Evolutionary conservation across 2,113 vertebrate species (phyloP).

Genomic region (Brienomyrus brachyistius): DNA sequence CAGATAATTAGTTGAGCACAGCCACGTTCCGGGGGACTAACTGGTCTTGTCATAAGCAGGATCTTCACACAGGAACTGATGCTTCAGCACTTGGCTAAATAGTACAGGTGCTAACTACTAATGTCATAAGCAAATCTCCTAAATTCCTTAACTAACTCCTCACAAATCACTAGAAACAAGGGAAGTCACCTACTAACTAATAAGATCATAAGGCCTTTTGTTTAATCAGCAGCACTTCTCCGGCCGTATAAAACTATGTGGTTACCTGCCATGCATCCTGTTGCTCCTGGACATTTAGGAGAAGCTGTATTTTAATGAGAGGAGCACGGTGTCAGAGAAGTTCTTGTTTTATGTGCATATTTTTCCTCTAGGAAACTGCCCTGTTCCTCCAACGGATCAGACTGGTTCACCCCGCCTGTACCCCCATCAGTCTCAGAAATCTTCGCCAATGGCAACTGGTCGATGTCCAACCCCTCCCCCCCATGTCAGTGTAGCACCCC

Average conservation of each 20-base stretch:
- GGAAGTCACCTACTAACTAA: background rate
- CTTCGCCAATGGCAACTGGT: slow-evolving; percentile 85
- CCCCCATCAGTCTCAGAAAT: slow-evolving; percentile 68
- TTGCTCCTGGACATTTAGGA: background rate
- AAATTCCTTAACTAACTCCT: background rate
- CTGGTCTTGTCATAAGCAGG: background rate
- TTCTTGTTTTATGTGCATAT: background rate
- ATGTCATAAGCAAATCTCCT: background rate
- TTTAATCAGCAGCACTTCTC: background rate
- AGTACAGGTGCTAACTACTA: background rate
- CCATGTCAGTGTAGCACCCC: slow-evolving; percentile 81
- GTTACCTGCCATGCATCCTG: background rate
- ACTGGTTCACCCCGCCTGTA: slow-evolving; percentile 73
- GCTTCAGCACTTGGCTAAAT: background rate
- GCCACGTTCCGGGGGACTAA: background rate
- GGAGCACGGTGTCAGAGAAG: background rate
- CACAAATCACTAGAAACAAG: background rate
- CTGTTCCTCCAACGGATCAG: slow-evolving; percentile 40
- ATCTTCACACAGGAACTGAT: background rate
- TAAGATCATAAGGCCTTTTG: background rate
- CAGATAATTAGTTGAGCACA: background rate
- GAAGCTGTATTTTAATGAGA: background rate
- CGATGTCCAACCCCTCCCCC: slow-evolving; percentile 85
- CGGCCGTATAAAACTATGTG: background rate
- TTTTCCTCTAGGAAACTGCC: slow-evolving; percentile 45